Evolutionary conservation across 92 coral and sea anemone species (phyloP).

Genomic region (Phenganax subtilis): DNA sequence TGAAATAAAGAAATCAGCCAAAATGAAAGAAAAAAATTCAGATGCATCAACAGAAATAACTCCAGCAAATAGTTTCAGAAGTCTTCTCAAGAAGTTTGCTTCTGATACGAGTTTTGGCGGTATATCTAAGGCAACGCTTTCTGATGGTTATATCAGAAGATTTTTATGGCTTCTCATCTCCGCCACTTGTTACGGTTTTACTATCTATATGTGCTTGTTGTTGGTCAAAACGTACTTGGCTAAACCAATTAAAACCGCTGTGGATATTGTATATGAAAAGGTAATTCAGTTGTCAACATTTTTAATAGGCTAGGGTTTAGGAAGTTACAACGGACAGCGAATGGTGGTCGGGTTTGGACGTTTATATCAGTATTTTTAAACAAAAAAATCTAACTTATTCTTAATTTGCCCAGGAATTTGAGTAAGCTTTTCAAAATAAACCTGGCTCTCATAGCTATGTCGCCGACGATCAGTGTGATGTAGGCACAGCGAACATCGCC

Average conservation of each 20-base stretch:
- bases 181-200: constrained; percentile 21
- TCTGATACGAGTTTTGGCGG: constrained; percentile 35
- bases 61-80: constrained; percentile 9
- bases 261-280: constrained; percentile 21
- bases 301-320: background rate
- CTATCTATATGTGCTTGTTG: constrained; percentile 18
- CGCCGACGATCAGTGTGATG: too few relatives aligned
- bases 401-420: too few relatives aligned
- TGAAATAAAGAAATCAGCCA: background rate
- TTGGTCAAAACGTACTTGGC: background rate
- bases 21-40: background rate
- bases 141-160: constrained; percentile 5
- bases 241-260: background rate
- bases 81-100: constrained; percentile 16
- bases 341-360: background rate
- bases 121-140: constrained; percentile 11
- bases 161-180: constrained; percentile 19
- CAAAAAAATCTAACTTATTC: too few relatives aligned
- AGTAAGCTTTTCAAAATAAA: too few relatives aligned
- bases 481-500: too few relatives aligned
- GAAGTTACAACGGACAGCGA: too few relatives aligned
- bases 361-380: too few relatives aligned
- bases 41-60: background rate
- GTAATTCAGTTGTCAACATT: background rate
- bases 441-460: too few relatives aligned